These are phyloP conservation scores for Cathartes aura DNA, from an alignment of 2,113 vertebrate genomes.

Conservation along the genomic window DNA sequence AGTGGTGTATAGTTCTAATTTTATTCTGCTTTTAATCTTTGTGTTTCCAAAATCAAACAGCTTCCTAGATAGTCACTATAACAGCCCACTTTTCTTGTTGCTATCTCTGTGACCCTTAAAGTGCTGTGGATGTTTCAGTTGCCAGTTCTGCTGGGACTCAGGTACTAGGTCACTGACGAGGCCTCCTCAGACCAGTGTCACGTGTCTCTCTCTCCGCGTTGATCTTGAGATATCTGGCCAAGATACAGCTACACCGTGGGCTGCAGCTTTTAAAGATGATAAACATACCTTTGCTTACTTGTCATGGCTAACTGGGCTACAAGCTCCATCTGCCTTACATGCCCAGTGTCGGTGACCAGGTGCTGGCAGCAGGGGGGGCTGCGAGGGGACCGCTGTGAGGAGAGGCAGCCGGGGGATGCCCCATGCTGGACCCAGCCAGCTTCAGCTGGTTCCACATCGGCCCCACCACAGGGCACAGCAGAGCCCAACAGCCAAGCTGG, in stretches of 20 bases:
- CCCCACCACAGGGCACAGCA: background rate
- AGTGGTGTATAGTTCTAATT: background rate
- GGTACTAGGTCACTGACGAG: background rate
- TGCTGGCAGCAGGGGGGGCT: too few relatives aligned
- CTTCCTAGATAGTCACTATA: background rate
- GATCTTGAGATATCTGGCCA: background rate
- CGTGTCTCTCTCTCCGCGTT: accelerated
- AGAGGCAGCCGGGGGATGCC: background rate
- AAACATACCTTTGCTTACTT: background rate
- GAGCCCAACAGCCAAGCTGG: background rate
- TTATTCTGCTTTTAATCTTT: slow-evolving; percentile 6
- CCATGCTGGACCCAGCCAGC: accelerated
- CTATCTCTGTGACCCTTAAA: background rate
- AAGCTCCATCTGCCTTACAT: background rate
- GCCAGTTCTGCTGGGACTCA: background rate
- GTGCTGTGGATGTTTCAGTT: background rate
- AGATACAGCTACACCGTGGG: background rate
- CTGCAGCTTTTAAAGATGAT: background rate
- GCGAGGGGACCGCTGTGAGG: accelerated
- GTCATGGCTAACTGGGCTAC: background rate
- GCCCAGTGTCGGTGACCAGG: background rate
- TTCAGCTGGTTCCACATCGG: background rate
- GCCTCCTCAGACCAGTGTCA: background rate
- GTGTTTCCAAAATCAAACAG: background rate
- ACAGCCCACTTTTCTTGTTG: background rate